Conservation (phyloP, 2,113 vertebrate genomes). For the Charadrius vociferus region DNA sequence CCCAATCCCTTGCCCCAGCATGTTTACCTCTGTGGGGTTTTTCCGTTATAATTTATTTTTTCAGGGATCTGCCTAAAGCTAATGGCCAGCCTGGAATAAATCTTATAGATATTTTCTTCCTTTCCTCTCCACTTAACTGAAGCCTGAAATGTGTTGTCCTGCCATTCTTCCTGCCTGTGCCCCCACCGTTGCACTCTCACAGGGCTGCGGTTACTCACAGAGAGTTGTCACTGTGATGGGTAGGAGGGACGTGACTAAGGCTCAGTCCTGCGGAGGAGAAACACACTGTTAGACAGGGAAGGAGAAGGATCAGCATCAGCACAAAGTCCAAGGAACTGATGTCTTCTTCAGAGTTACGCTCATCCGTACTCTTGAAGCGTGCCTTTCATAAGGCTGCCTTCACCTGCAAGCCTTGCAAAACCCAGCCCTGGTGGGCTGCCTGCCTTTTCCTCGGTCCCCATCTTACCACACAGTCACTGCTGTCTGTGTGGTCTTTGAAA, state of each 20-base stretch:
- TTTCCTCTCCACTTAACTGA: background rate
- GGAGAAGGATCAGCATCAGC: background rate
- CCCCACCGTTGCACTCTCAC: background rate
- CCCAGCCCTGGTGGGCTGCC: background rate
- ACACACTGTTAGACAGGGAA: background rate
- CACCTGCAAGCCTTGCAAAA: slow-evolving; percentile 40
- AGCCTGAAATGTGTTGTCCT: background rate
- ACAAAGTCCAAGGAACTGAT: background rate
- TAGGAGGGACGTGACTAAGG: background rate
- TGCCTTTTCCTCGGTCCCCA: background rate
- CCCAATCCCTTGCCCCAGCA: background rate
- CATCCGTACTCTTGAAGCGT: background rate
- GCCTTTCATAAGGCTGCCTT: background rate
- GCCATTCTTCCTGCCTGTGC: background rate
- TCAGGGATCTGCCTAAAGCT: background rate
- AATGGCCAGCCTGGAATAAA: background rate
- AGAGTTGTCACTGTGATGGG: background rate
- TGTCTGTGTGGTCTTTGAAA: slow-evolving; percentile 79
- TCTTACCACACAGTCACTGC: slow-evolving; percentile 24
- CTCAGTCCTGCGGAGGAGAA: background rate
- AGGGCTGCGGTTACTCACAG: background rate
- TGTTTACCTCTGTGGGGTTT: background rate
- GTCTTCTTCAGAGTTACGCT: background rate
- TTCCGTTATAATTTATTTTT: background rate
- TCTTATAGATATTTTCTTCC: background rate